Conservation (phyloP, 1,140 invertebrate genomes). For the Pseudomyrmex flavicornis region DNA sequence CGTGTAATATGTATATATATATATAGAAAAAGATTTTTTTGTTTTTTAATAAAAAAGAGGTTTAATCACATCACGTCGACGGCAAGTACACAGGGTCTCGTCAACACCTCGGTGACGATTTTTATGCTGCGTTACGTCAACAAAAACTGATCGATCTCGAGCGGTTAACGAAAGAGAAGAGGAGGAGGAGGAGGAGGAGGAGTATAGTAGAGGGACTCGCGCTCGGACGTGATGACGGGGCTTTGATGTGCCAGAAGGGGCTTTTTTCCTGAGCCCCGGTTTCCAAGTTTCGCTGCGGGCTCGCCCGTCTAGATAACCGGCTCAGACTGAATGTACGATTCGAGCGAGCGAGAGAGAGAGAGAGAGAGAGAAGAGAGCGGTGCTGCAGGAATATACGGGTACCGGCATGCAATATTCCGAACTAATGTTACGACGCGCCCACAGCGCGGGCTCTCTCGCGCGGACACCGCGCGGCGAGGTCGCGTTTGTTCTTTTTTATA, state of each 20-base stretch:
- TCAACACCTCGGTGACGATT: slow-evolving; percentile 8
- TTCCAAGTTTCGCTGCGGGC: slow-evolving; percentile 79
- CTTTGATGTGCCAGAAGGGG: slow-evolving; percentile 64
- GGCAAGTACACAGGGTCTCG: no score
- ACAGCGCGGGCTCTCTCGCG: slow-evolving; percentile 63
- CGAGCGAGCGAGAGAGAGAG: slow-evolving; percentile 69
- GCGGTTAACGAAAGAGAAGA: not conserved
- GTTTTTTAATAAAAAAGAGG: no score
- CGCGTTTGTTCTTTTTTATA: slow-evolving; percentile 33
- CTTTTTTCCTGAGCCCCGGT: slow-evolving; percentile 72
- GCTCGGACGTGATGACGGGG: slow-evolving; percentile 52
- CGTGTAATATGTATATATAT: no score
- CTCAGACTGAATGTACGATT: slow-evolving; percentile 80
- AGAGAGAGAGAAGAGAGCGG: no score
- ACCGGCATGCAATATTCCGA: slow-evolving; percentile 80
- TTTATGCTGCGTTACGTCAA: slow-evolving; percentile 16
- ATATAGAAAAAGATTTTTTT: no score
- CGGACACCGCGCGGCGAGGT: slow-evolving; percentile 42
- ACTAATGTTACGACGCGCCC: slow-evolving; percentile 75
- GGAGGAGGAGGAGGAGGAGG: not conserved
- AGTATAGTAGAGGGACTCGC: not conserved
- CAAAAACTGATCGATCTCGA: slow-evolving; percentile 49
- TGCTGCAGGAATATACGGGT: slow-evolving; percentile 78
- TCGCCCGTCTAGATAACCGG: slow-evolving; percentile 79
- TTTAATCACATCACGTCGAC: not conserved